Evolutionary conservation across 35 echinoderm and acorn worm species (phyloP).

Genomic region (Apostichopus californicus): DNA sequence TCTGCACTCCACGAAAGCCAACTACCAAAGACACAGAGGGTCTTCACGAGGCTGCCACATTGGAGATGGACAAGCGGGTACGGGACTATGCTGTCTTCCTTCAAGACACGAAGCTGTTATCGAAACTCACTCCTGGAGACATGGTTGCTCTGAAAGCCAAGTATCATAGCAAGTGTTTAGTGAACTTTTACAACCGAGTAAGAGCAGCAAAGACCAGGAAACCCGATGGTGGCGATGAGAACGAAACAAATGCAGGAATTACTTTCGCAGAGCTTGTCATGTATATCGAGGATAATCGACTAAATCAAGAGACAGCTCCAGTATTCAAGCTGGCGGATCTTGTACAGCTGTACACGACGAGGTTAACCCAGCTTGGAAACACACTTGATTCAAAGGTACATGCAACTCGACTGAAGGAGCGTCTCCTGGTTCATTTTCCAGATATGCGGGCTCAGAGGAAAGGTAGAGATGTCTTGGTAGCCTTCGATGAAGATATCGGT

Average conservation of each 20-base stretch:
- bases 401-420: slow-evolving; percentile 55
- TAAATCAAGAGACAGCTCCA: slow-evolving; percentile 19
- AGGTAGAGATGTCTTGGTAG: slow-evolving; percentile 35
- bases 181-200: slow-evolving; percentile 39
- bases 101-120: neutral
- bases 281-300: slow-evolving; percentile 58
- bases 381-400: neutral
- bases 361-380: slow-evolving; percentile 54
- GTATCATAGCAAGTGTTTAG: slow-evolving; percentile 18
- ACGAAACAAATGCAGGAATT: slow-evolving; percentile 10
- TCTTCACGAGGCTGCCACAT: no score
- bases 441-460: slow-evolving; percentile 46
- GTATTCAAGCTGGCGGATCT: slow-evolving; percentile 58
- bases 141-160: neutral
- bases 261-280: slow-evolving; percentile 63
- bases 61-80: no score
- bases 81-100: no score
- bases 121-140: slow-evolving; percentile 12
- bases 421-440: slow-evolving; percentile 50
- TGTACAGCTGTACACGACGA: slow-evolving; percentile 33
- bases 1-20: no score
- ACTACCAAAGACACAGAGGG: no score
- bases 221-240: neutral
- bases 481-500: no score
- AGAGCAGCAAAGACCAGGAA: neutral